Base-by-base conservation (phyloP, 2,113 vertebrate genomes). In the Peromyscus maniculatus region DNA sequence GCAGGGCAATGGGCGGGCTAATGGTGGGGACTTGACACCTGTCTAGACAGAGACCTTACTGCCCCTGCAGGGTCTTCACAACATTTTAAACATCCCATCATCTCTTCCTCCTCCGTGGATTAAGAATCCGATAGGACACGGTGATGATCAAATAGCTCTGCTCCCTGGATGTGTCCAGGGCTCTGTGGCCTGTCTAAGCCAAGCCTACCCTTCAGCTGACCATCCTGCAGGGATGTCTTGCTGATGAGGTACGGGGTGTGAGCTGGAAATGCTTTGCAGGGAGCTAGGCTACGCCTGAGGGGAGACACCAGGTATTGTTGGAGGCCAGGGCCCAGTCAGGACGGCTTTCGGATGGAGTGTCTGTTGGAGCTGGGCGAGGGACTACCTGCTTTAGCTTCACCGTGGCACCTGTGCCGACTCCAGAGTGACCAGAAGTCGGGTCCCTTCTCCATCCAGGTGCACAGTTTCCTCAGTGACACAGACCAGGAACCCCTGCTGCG, bases 21-120 rank as follows among this genome's bases (percentile, higher is more conserved):
- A n/a, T 1, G 4, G 10, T 13, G 39, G 6, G 28, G 55, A 39
- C 15, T 8, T 21, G 33, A 7, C 9, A 39, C 15, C 33, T 1
- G 0, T 36, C 6, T 15, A 17, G 39, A 62, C 3, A 24, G 75
- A 39, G 59, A 8, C 16, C 84, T 36, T 22, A 5, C 16, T 0
- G 0, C 2, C 28, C 8, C 0, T 1, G 3, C 33, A 33, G n/a
- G 17, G 49, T 2, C 4, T 49, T 22, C 8, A 12, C 13, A 10
- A 4, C 8, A 26, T 36, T 21, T 59, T 66, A 75, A 64, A 3
- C 4, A 1, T 46, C 55, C 33, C 4, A 4, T 69, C 21, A 66
- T 52, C 57, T 46, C 52, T 15, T 66, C 39, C 80, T 59, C 78
- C 11, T 12, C 26, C 33, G 46, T 57, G 57, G 33, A 66, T 10